Evolutionary conservation across 2,113 vertebrate species (phyloP).

Genomic region (Nanorana parkeri): DNA sequence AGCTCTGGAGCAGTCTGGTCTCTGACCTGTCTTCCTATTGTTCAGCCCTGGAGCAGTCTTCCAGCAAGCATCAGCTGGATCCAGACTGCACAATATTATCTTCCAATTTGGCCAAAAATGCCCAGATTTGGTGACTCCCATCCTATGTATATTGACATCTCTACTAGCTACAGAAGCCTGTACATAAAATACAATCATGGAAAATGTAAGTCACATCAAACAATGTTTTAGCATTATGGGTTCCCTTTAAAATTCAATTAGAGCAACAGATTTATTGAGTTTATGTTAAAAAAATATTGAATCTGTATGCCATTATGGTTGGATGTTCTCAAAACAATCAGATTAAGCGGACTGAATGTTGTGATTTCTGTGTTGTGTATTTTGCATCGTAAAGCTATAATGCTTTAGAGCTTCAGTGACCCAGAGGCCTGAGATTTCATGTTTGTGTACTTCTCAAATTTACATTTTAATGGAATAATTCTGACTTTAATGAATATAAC

Average conservation of each 20-base stretch:
- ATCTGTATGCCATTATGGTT: neutral
- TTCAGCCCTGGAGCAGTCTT: too few relatives aligned
- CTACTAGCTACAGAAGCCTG: too few relatives aligned
- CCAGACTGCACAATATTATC: too few relatives aligned
- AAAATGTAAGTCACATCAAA: too few relatives aligned
- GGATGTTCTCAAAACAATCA: neutral
- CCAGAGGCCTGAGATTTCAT: conserved; percentile 8
- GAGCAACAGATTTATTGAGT: neutral
- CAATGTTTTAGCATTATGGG: too few relatives aligned
- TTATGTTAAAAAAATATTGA: neutral
- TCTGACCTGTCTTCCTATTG: too few relatives aligned
- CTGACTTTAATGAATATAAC: conserved; percentile 35
- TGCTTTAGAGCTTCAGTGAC: conserved; percentile 23
- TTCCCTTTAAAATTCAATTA: neutral
- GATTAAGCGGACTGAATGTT: neutral
- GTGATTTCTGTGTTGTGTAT: conserved; percentile 1
- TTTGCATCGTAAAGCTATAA: conserved; percentile 8
- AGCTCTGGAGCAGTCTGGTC: too few relatives aligned
- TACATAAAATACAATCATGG: neutral
- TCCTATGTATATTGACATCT: too few relatives aligned
- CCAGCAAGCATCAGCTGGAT: too few relatives aligned
- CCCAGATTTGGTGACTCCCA: too few relatives aligned
- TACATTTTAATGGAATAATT: conserved; percentile 55
- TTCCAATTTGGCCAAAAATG: too few relatives aligned
- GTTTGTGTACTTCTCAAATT: conserved; percentile 36